phyloP scores from a whole-genome alignment of 2,113 vertebrate genomes.

The Anas platyrhynchos region DNA sequence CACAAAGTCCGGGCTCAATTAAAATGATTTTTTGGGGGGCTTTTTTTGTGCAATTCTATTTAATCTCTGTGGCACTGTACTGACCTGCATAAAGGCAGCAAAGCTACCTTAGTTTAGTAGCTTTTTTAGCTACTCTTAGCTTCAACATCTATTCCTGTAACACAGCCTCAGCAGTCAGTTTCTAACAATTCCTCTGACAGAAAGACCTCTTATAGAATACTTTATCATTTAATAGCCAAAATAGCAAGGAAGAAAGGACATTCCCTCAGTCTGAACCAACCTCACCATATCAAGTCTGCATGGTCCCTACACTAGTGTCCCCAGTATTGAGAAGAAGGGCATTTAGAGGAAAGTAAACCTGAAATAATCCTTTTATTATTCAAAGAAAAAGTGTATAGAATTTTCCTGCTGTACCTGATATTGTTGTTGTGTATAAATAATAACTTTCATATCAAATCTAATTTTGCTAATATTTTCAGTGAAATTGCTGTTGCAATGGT shows the following conservation, averaged over 20 bases:
- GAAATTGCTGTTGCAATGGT: background rate
- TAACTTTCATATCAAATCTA: background rate
- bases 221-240: slow-evolving; percentile 45
- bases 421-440: background rate
- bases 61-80: slow-evolving; percentile 27
- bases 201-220: background rate
- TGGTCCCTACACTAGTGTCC: background rate
- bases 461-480: background rate
- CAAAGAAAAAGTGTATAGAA: background rate
- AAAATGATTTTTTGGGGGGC: slow-evolving; percentile 1
- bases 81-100: slow-evolving; percentile 35
- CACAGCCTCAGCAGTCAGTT: slow-evolving; percentile 43
- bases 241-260: slow-evolving; percentile 14
- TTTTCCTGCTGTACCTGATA: background rate
- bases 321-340: background rate
- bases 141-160: slow-evolving; percentile 28
- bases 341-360: background rate
- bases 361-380: background rate
- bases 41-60: slow-evolving; percentile 51
- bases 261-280: background rate
- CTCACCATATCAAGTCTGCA: background rate
- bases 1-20: slow-evolving; percentile 26
- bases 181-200: slow-evolving; percentile 20
- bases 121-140: background rate
- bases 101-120: background rate